Conservation (phyloP, 2,113 vertebrate species). For the Castor canadensis region DNA sequence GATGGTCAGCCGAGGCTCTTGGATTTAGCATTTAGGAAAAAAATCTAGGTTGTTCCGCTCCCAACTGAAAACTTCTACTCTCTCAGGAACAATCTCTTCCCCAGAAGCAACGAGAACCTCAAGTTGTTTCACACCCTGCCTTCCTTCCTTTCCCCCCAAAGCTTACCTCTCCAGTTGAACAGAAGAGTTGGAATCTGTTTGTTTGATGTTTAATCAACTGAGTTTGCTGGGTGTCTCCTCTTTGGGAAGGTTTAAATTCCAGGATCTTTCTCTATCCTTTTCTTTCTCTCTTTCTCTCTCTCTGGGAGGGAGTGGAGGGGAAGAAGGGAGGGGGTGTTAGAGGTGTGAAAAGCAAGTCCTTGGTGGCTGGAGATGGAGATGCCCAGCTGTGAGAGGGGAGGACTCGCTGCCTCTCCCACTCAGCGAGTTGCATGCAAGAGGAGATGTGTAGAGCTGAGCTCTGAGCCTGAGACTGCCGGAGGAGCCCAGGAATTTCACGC, state of each 20-base stretch:
- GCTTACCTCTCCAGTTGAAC: slow-evolving; percentile 78
- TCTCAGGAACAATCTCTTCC: slow-evolving; percentile 62
- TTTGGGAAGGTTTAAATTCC: slow-evolving; percentile 74
- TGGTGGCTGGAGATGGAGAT: slow-evolving; percentile 52
- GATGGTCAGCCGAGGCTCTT: slow-evolving; percentile 42
- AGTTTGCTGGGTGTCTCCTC: slow-evolving; percentile 77
- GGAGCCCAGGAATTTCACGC: slow-evolving; percentile 85
- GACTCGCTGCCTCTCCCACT: slow-evolving; percentile 68
- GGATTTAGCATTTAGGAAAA: neutral
- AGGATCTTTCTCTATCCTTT: slow-evolving; percentile 63
- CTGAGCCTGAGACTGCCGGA: slow-evolving; percentile 82
- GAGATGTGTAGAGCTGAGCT: slow-evolving; percentile 80
- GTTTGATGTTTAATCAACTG: slow-evolving; percentile 75
- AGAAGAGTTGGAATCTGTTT: slow-evolving; percentile 68
- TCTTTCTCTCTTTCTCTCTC: neutral
- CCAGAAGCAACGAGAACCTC: slow-evolving; percentile 32
- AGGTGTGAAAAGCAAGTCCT: slow-evolving; percentile 65
- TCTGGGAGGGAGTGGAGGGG: slow-evolving; percentile 64
- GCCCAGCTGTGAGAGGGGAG: slow-evolving; percentile 47
- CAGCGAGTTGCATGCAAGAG: slow-evolving; percentile 72
- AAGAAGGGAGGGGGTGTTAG: slow-evolving; percentile 19
- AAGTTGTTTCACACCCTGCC: slow-evolving; percentile 45
- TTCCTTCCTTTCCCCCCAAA: slow-evolving; percentile 13
- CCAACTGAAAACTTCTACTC: slow-evolving; percentile 79
- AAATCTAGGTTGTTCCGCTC: slow-evolving; percentile 74